Conservation (phyloP, 2,888 invertebrate species). For the Acanthosoma haemorrhoidale region DNA sequence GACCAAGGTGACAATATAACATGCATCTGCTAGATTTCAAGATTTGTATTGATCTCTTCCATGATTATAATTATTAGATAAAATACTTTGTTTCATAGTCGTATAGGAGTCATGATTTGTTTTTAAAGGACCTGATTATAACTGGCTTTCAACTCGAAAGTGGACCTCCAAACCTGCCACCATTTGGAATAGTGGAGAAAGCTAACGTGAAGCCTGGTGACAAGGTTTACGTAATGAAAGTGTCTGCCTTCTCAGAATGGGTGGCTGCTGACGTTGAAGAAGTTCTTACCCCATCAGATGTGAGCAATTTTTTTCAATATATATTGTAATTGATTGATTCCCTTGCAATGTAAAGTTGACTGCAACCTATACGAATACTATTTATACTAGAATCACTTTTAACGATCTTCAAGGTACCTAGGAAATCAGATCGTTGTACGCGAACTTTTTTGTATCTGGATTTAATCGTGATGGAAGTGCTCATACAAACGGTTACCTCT, state of each 20-base stretch:
- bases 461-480: too few relatives aligned
- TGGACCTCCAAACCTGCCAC: conserved; percentile 51
- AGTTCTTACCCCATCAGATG: conserved; percentile 25
- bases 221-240: conserved; percentile 57
- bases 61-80: too few relatives aligned
- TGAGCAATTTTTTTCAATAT: background rate
- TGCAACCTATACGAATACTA: too few relatives aligned
- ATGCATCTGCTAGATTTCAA: background rate
- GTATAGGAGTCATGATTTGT: background rate
- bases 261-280: conserved; percentile 54
- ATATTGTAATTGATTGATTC: background rate
- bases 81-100: too few relatives aligned
- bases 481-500: too few relatives aligned
- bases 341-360: too few relatives aligned
- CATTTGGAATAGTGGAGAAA: conserved; percentile 51
- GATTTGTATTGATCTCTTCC: background rate
- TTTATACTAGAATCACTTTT: too few relatives aligned
- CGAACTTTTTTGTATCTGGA: too few relatives aligned
- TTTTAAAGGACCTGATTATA: background rate
- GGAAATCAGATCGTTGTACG: too few relatives aligned
- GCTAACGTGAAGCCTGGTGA: conserved; percentile 51
- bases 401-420: too few relatives aligned
- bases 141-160: conserved; percentile 36
- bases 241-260: conserved; percentile 48
- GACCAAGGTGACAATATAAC: background rate